Percentiles rank a stretch among this genome's conserved stretches.
Evolutionary conservation across 1,140 invertebrate genomes (phyloP).

Genomic region (Bombyx mori): DNA sequence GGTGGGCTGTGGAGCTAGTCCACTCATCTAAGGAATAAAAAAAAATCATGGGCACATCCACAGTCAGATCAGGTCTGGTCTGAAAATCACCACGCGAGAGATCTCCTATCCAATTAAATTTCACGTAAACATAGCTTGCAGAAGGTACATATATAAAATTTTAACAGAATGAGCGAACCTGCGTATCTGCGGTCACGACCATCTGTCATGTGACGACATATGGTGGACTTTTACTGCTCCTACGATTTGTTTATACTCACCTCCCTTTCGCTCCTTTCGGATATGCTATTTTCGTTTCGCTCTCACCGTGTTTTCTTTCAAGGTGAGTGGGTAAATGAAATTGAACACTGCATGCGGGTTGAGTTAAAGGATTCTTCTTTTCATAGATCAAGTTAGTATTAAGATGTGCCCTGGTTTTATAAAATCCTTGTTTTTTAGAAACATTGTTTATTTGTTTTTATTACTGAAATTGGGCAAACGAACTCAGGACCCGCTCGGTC

Average conservation of each 20-base stretch:
- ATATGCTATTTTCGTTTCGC: conserved; percentile 15
- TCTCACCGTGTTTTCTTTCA: conserved; percentile 48
- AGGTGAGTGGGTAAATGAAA: conserved; percentile 59
- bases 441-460: not conserved
- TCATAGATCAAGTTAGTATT: conserved; percentile 33
- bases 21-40: too few species aligned
- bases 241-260: conserved; percentile 57
- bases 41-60: too few species aligned
- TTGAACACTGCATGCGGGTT: conserved; percentile 59
- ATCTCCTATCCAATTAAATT: too few species aligned
- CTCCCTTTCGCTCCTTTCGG: conserved; percentile 19
- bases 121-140: too few species aligned
- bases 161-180: conserved; percentile 19
- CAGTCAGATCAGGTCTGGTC: too few species aligned
- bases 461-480: not conserved
- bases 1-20: too few species aligned
- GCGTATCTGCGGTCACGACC: conserved; percentile 40
- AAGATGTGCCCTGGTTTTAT: conserved; percentile 1
- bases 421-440: not conserved
- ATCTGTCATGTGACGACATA: conserved; percentile 56
- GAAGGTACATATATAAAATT: too few species aligned
- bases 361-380: conserved; percentile 50
- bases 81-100: too few species aligned
- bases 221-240: conserved; percentile 46
- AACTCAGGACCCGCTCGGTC: not conserved